phyloP scores from a whole-genome alignment of 2,113 vertebrate species.

The Rhegmatorhina hoffmannsi region DNA sequence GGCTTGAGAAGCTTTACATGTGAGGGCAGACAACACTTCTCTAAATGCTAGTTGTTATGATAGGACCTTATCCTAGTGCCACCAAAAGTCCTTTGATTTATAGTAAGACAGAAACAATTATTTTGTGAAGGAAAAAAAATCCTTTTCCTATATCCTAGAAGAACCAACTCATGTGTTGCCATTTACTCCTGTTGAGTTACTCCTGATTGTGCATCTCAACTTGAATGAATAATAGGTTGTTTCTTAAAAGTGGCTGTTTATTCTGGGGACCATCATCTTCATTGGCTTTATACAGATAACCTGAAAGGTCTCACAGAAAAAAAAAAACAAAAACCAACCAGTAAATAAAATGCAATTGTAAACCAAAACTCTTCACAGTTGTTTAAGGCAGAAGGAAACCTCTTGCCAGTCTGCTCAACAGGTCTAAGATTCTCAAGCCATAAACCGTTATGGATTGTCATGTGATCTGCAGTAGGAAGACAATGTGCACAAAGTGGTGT shows the following conservation, averaged over 20 bases:
- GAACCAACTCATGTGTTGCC: background rate
- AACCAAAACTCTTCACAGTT: background rate
- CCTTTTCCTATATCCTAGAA: background rate
- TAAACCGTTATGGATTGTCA: background rate
- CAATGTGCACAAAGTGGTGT: background rate
- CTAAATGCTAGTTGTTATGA: background rate
- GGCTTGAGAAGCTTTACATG: background rate
- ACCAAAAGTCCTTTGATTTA: background rate
- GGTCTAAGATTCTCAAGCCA: background rate
- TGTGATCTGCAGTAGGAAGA: background rate
- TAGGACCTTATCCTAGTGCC: background rate
- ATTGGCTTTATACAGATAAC: background rate
- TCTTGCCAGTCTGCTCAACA: background rate
- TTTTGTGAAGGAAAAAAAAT: background rate
- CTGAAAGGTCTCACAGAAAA: background rate
- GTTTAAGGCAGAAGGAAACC: background rate
- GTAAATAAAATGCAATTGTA: background rate
- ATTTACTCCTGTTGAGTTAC: background rate
- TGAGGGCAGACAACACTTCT: background rate
- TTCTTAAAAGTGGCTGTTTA: background rate
- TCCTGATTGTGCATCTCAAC: background rate
- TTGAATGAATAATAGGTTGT: background rate
- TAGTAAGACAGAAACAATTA: background rate
- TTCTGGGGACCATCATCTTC: background rate
- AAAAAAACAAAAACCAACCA: background rate